These are phyloP conservation scores for Leptinotarsa juncta DNA, from an alignment of 2,888 invertebrate species.

Conservation along the genomic window DNA sequence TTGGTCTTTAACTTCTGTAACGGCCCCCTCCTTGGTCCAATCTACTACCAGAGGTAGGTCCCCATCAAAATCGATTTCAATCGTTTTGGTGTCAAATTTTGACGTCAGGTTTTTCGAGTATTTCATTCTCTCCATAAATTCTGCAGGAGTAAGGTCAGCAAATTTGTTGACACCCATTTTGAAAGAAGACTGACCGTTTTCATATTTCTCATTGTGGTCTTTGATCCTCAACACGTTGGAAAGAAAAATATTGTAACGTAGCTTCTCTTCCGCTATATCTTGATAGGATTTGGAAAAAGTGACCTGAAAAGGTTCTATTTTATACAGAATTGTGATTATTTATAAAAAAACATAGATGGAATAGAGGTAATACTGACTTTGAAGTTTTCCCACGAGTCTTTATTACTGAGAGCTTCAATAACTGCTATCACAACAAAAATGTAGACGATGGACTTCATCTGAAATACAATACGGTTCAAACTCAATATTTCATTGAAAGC, in stretches of 20 bases:
- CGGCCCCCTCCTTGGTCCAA: slow-evolving; percentile 2
- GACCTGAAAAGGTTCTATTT: background rate
- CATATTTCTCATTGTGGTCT: slow-evolving; percentile 7
- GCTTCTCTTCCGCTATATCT: background rate
- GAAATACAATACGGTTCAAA: background rate
- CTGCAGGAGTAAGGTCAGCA: slow-evolving; percentile 9
- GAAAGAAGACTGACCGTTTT: slow-evolving; percentile 15
- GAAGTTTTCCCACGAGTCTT: background rate
- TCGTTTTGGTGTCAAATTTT: background rate
- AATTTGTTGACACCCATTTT: slow-evolving; percentile 15
- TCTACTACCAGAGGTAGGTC: background rate
- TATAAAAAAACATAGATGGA: too few species aligned
- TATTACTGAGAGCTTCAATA: background rate
- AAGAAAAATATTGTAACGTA: slow-evolving; percentile 9
- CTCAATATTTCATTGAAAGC: too few species aligned
- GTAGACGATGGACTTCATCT: background rate
- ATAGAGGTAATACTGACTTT: background rate
- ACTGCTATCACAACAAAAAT: background rate
- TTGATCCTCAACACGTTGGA: background rate
- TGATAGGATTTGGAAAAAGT: slow-evolving; percentile 7
- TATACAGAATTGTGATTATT: too few species aligned
- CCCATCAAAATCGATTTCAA: background rate
- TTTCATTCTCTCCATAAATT: background rate
- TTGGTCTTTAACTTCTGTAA: slow-evolving; percentile 12
- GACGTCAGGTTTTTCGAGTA: background rate